Evolutionary conservation across 1,140 invertebrate species (phyloP), one percentile per base, ranked within the genome.

Genomic region (Stenopsyche tienmushanensis): DNA sequence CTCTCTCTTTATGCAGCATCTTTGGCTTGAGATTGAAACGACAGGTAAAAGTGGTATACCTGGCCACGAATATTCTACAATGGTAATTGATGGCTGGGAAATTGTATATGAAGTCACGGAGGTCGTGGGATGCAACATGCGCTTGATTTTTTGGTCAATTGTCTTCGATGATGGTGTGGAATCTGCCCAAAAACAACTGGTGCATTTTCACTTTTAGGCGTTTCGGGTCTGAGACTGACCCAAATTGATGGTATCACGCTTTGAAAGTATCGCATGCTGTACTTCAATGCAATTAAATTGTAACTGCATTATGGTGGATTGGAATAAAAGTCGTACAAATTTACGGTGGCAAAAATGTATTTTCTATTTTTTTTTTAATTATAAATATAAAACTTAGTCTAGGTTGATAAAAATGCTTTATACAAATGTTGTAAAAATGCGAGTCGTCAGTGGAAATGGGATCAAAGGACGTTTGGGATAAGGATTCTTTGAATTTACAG

Each of bases 321-420:
- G n/a, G n/a, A n/a, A n/a, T n/a, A n/a, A n/a, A n/a, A n/a, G n/a
- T n/a, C n/a, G n/a, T n/a, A n/a, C n/a, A n/a, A n/a, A n/a, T 64
- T 65, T 54, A 71, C 69, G 69, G 69, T 71, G 69, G 66, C 69
- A 71, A 71, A 66, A 71, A 67, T 71, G 69, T 71, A 71, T 71
- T 71, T 71, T 57, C 66, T 67, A 59, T 71, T 71, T 70, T 69
- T 71, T 65, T 54, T 54, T 63, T 25, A 23, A 23, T 62, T 65
- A 71, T 65, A 68, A 65, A 71, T 67, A 71, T 67, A 70, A 67
- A 71, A 67, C 62, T 64, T 71, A 67, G 50, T 24, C 55, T 53
- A 65, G 59, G 39, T 49, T 62, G 64, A 62, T 70, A 65, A 58
- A 64, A 71, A 71, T 71, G 69, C 66, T 71, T 71, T 71, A 63